These are phyloP conservation scores for Taenaris catops DNA, from an alignment of 2,888 invertebrate genomes.

Conservation along the genomic window DNA sequence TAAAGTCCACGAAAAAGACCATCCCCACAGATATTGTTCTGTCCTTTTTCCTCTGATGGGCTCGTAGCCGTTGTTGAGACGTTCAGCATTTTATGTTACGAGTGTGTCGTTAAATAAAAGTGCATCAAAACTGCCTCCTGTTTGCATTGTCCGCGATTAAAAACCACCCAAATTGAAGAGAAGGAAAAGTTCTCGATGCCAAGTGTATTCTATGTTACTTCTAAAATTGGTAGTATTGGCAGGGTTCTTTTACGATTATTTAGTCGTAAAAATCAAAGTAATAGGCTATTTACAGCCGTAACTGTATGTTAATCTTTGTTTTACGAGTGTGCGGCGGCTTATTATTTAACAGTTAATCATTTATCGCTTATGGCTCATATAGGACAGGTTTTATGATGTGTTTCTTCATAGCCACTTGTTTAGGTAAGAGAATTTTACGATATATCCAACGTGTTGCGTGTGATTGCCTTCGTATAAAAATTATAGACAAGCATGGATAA, in stretches of 20 bases:
- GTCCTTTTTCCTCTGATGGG: constrained; percentile 44
- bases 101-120: constrained; percentile 76
- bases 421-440: constrained; percentile 26
- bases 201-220: constrained; percentile 29
- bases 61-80: constrained; percentile 69
- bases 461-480: not conserved
- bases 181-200: constrained; percentile 20
- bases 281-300: constrained; percentile 78
- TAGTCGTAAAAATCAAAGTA: constrained; percentile 82
- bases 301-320: constrained; percentile 79
- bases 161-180: constrained; percentile 48
- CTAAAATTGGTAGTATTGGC: constrained; percentile 48
- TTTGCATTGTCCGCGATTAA: constrained; percentile 72
- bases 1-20: constrained; percentile 31
- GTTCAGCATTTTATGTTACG: constrained; percentile 75
- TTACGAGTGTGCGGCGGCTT: constrained; percentile 72
- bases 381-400: constrained; percentile 48
- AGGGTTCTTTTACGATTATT: constrained; percentile 80
- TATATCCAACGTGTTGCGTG: constrained; percentile 12
- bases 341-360: constrained; percentile 76
- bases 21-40: constrained; percentile 26
- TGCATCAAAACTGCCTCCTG: constrained; percentile 71
- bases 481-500: too few species aligned
- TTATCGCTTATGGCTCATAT: constrained; percentile 60
- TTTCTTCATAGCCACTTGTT: constrained; percentile 22